These are phyloP conservation scores for Tragelaphus oryx DNA, from an alignment of 2,797 vertebrate species.

Conservation along the genomic window DNA sequence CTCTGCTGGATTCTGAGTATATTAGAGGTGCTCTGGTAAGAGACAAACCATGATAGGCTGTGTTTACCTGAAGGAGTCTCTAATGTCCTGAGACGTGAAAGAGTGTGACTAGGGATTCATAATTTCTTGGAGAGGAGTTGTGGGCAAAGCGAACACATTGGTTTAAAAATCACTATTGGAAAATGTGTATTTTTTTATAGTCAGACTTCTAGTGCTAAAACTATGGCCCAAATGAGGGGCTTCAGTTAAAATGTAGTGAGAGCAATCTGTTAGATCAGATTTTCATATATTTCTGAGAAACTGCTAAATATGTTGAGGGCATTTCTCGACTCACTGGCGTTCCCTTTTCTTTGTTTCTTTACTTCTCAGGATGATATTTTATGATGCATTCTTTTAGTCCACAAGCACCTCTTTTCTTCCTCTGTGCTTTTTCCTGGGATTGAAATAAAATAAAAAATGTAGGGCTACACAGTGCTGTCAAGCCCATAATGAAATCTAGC, in stretches of 20 bases:
- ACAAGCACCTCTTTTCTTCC: slow-evolving; percentile 24
- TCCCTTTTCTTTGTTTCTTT: neutral
- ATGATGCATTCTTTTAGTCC: slow-evolving; percentile 49
- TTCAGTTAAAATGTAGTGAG: neutral
- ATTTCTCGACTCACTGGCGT: slow-evolving; percentile 19
- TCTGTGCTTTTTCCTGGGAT: slow-evolving; percentile 49
- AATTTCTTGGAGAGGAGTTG: neutral
- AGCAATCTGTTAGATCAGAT: neutral
- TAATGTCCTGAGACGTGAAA: neutral
- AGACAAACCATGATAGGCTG: neutral
- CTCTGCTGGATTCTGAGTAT: neutral
- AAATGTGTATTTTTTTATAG: neutral
- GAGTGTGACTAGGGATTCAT: neutral
- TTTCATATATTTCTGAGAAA: slow-evolving; percentile 41
- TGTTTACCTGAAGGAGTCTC: neutral
- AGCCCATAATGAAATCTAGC: slow-evolving; percentile 62
- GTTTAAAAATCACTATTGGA: neutral
- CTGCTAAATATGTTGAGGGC: neutral
- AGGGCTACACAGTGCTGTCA: slow-evolving; percentile 55
- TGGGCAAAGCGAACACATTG: neutral
- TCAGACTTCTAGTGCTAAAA: slow-evolving; percentile 37
- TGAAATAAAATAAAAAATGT: slow-evolving; percentile 66
- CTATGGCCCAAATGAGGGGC: neutral
- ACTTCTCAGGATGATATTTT: slow-evolving; percentile 27
- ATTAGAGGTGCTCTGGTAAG: neutral